phyloP scores from a whole-genome alignment of 2,113 vertebrate species.

The Puma concolor region DNA sequence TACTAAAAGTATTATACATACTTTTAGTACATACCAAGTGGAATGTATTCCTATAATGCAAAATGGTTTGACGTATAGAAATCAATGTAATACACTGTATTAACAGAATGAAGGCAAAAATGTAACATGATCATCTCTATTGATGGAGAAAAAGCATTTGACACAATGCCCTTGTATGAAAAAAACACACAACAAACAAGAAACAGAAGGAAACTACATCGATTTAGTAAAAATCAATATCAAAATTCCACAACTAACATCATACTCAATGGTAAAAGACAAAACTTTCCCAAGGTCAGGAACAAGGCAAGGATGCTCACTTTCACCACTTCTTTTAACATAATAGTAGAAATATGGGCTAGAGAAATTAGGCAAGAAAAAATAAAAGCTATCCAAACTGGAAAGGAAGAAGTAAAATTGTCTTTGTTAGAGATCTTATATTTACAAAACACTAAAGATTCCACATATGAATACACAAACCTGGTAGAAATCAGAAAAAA shows the following conservation, averaged over 20 bases:
- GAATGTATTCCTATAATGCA: neutral
- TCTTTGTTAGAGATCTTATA: neutral
- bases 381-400: neutral
- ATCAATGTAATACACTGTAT: neutral
- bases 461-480: neutral
- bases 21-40: neutral
- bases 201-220: neutral
- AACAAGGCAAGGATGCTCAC: neutral
- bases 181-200: neutral
- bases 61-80: neutral
- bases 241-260: neutral
- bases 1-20: neutral
- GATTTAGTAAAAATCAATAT: neutral
- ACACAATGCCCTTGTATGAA: neutral
- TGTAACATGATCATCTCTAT: neutral
- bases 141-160: neutral
- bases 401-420: neutral
- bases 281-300: neutral
- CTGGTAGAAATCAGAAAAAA: neutral
- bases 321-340: neutral
- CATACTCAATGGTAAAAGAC: neutral
- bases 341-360: neutral
- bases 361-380: neutral
- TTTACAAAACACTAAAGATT: neutral
- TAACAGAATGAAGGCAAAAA: neutral